phyloP scores from a whole-genome alignment of 2,797 vertebrate species.

The Halcyon chelicuti region DNA sequence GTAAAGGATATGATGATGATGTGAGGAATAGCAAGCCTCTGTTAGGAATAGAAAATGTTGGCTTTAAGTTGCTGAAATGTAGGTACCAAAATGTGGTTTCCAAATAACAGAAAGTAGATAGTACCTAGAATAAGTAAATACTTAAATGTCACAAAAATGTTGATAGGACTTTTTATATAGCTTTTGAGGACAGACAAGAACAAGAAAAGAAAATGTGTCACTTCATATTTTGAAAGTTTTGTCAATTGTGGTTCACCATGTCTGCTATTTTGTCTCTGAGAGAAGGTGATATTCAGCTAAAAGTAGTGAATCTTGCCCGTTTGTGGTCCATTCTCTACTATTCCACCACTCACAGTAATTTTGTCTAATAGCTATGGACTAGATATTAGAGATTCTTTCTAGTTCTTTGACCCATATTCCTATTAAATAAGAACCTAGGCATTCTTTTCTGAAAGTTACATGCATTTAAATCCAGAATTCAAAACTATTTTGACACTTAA shows the following conservation, averaged over 20 bases:
- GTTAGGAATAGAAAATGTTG: not conserved
- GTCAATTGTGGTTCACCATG: not conserved
- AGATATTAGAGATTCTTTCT: not conserved
- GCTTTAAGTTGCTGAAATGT: not conserved
- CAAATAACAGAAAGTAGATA: not conserved
- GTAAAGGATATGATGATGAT: not conserved
- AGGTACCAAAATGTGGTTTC: not conserved
- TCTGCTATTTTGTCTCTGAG: not conserved
- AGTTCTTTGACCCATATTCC: not conserved
- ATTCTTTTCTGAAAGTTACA: not conserved
- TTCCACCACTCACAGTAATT: not conserved
- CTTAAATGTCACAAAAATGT: not conserved
- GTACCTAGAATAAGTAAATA: not conserved
- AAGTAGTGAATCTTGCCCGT: not conserved
- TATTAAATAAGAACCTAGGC: not conserved
- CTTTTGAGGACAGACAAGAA: not conserved
- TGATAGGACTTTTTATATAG: not conserved
- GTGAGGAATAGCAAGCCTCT: not conserved
- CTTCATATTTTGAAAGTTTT: not conserved
- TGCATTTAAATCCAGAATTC: not conserved
- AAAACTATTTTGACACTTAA: not conserved
- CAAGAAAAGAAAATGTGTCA: accelerated
- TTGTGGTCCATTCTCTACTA: not conserved
- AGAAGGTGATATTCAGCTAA: not conserved
- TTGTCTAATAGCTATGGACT: not conserved